These are phyloP conservation scores for Zalophus californianus DNA, from an alignment of 2,797 vertebrate species.

Conservation along the genomic window DNA sequence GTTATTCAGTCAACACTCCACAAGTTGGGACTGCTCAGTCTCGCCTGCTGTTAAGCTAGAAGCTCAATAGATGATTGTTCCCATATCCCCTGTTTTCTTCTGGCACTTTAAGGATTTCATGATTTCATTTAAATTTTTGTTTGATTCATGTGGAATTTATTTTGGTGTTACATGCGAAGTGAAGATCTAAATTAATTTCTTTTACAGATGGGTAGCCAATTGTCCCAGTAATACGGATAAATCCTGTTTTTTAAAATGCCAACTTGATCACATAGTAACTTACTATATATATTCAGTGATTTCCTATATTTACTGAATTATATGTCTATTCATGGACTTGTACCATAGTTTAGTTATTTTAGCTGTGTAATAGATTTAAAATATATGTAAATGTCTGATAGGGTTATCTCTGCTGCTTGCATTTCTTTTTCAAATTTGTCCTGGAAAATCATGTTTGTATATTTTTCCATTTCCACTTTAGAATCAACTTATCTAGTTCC, in stretches of 20 bases:
- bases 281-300: constrained; percentile 64
- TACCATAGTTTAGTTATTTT: constrained; percentile 63
- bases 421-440: constrained; percentile 67
- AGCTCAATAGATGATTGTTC: background rate
- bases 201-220: constrained; percentile 77
- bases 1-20: background rate
- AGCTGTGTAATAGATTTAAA: constrained; percentile 62
- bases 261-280: constrained; percentile 76
- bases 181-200: constrained; percentile 79
- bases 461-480: constrained; percentile 54
- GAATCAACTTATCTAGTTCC: constrained; percentile 32
- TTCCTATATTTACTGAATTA: constrained; percentile 73
- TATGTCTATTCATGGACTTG: constrained; percentile 47
- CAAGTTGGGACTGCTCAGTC: background rate
- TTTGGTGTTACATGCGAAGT: constrained; percentile 79
- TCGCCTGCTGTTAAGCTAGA: background rate
- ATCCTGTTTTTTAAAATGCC: constrained; percentile 74
- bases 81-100: background rate
- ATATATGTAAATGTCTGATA: constrained; percentile 49
- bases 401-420: constrained; percentile 21
- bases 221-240: constrained; percentile 78
- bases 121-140: constrained; percentile 71
- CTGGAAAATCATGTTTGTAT: background rate
- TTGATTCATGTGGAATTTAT: constrained; percentile 71
- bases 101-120: constrained; percentile 64